Conservation (phyloP, 2,888 invertebrate genomes). For the Phanerotoma sp. region DNA sequence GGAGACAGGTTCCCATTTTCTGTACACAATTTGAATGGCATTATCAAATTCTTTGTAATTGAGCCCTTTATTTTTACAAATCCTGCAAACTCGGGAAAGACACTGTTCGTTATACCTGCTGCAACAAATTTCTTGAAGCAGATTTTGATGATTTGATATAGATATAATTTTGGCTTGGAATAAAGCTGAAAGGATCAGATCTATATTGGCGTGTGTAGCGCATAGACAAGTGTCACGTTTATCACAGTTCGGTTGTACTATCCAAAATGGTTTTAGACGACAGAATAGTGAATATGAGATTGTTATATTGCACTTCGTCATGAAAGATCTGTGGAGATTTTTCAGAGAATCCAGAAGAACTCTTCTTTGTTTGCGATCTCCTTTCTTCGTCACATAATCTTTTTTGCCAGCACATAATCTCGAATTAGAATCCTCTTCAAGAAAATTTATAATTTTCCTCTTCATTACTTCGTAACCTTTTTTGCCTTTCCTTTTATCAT, state of each 20-base stretch:
- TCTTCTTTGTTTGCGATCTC: constrained; percentile 16
- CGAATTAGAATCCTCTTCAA: constrained; percentile 26
- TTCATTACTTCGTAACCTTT: constrained; percentile 9
- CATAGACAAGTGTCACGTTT: constrained; percentile 32
- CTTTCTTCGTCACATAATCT: constrained; percentile 19
- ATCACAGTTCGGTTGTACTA: constrained; percentile 21
- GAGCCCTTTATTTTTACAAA: constrained; percentile 6
- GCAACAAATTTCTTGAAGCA: constrained; percentile 23
- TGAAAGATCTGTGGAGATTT: constrained; percentile 28
- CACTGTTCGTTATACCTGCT: constrained; percentile 19
- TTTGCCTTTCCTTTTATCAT: constrained; percentile 1
- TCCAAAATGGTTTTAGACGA: constrained; percentile 31
- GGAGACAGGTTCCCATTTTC: constrained; percentile 1
- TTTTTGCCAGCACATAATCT: constrained; percentile 28
- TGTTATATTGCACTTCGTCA: background rate
- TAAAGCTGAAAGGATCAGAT: constrained; percentile 20
- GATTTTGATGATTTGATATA: constrained; percentile 8
- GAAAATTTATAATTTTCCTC: constrained; percentile 19
- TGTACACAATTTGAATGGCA: background rate
- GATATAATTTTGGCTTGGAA: constrained; percentile 18
- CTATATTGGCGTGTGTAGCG: constrained; percentile 26
- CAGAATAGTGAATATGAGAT: constrained; percentile 30
- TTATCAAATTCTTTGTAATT: constrained; percentile 16
- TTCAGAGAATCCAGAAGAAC: constrained; percentile 13
- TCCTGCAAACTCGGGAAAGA: constrained; percentile 1